These are phyloP conservation scores for Drosophila meridiana DNA, from an alignment of 2,888 invertebrate species.

Conservation along the genomic window DNA sequence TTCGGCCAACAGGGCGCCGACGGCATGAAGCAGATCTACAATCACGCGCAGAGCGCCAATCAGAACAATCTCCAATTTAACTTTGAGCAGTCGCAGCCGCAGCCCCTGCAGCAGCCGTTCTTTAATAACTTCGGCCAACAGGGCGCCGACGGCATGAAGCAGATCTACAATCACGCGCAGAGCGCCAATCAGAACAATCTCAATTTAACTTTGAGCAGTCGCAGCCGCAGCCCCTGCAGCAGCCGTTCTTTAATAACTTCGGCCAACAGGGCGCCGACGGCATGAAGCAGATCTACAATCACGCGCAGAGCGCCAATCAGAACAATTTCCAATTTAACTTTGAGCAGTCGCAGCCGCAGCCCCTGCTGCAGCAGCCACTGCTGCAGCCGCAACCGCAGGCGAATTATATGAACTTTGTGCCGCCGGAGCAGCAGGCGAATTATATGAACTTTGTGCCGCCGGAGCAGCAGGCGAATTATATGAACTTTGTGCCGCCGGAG, in stretches of 20 bases:
- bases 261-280: neutral
- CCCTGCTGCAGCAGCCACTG: too few relatives aligned
- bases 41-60: conserved; percentile 7
- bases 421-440: too few relatives aligned
- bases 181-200: neutral
- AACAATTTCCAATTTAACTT: neutral
- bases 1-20: neutral
- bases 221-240: neutral
- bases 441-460: neutral
- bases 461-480: neutral
- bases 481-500: neutral
- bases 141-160: neutral
- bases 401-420: too few relatives aligned
- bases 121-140: neutral
- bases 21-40: neutral
- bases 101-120: neutral
- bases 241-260: neutral
- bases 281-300: neutral
- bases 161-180: conserved; percentile 12
- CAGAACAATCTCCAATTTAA: neutral
- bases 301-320: conserved; percentile 4
- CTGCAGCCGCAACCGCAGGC: neutral
- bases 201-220: neutral
- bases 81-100: neutral
- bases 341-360: neutral